phyloP scores from a whole-genome alignment of 2,888 invertebrate genomes.

The Calameuta idolon region DNA sequence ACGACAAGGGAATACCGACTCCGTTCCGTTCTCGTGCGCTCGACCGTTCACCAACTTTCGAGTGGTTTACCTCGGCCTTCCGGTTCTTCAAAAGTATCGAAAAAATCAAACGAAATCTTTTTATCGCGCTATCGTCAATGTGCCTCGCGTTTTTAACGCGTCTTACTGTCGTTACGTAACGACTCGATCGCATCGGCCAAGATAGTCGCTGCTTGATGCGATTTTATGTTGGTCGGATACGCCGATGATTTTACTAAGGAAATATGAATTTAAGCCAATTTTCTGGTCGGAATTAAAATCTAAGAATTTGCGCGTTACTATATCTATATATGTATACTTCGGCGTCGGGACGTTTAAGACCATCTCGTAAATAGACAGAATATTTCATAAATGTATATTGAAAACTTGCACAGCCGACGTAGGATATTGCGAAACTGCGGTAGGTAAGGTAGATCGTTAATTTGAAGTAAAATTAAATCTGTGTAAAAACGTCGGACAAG shows the following conservation, averaged over 20 bases:
- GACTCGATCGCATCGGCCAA: not conserved
- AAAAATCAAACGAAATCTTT: not conserved
- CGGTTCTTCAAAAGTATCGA: not conserved
- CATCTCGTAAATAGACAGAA: not conserved
- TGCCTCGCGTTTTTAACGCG: not conserved
- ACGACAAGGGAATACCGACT: conserved; percentile 25
- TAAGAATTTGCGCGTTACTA: not conserved
- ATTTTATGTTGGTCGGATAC: not conserved
- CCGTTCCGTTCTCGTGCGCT: conserved; percentile 25
- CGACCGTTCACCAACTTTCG: conserved; percentile 32
- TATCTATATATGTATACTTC: not conserved
- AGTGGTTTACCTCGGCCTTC: conserved; percentile 35
- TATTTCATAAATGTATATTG: not conserved
- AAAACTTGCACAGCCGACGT: not conserved
- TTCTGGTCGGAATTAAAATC: not conserved
- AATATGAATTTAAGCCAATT: not conserved
- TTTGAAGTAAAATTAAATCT: not conserved
- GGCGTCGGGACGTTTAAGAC: not conserved
- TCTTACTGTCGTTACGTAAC: not conserved
- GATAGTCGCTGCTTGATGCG: not conserved
- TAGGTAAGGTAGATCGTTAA: not conserved
- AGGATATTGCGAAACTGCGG: not conserved
- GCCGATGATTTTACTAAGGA: not conserved
- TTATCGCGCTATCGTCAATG: not conserved
- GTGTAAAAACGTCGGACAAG: not conserved